Evolutionary conservation across 2,797 vertebrate genomes (phyloP), one percentile per base, ranked within the genome.

Genomic region (Labroides dimidiatus): DNA sequence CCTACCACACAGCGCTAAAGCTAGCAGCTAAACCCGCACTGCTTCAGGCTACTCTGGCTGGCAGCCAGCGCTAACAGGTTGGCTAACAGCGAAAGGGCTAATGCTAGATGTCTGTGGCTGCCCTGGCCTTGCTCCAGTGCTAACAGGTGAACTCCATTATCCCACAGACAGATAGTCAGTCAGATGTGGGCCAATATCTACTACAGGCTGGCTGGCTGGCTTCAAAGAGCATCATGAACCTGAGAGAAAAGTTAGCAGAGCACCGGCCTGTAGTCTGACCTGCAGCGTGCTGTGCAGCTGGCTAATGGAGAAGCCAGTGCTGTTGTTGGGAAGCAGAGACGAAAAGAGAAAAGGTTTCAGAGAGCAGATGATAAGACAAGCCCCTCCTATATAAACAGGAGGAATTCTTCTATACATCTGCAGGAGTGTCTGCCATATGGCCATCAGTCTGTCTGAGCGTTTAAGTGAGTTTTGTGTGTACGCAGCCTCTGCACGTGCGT

Each of bases 71-170:
- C 86, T 86, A 85, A 89, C 88, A 92, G 90, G 90, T 90, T 87
- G 82, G 87, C 92, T 88, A 90, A 71, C 80, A 78, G 72, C 41
- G 13, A 58, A 76, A 70, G 73, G 84, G 83, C 87, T 89, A 89
- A 90, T 77, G 80, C 83, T 86, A 70, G 80, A 81, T 82, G 85
- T 91, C 85, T 89, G 86, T 61, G 77, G 84, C 86, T 86, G 84
- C 78, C 72, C 85, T 93, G 92, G 92, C 91, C 74, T 50, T 16
- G 74, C 80, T 93, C 92, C 93, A 93, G 87, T 60, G 75, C 86
- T 81, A 87, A 88, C 91, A 94, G 92, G 92, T 93, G 92, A 93
- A 86, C 87, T 91, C 87, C 84, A 91, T 92, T 90, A 92, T 89
- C 77, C 81, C 63, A 66, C 72, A 88, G 85, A 85, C 81, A 80